Evolutionary conservation across 2,888 invertebrate species (phyloP).

Genomic region (Pyrocoelia pectoralis): DNA sequence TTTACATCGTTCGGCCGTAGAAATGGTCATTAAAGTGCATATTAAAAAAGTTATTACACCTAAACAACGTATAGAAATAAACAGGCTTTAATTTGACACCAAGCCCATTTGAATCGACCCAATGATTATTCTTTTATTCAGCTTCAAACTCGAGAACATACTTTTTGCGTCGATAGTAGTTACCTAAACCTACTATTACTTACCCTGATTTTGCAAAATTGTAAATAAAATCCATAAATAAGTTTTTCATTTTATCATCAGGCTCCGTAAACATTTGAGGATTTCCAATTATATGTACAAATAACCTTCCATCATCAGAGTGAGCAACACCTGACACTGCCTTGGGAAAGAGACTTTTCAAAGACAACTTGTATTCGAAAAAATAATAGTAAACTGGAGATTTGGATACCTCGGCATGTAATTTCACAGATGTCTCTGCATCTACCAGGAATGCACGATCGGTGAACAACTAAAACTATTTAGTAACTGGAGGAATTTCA

Average conservation of each 20-base stretch:
- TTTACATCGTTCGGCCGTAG: too few species aligned
- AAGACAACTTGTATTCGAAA: slow-evolving; percentile 19
- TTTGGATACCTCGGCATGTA: slow-evolving; percentile 48
- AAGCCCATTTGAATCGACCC: too few species aligned
- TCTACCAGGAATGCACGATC: slow-evolving; percentile 66
- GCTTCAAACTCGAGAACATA: too few species aligned
- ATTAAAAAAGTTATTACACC: too few species aligned
- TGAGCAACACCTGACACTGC: slow-evolving; percentile 42
- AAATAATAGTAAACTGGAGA: slow-evolving; percentile 66
- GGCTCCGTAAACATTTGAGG: slow-evolving; percentile 29
- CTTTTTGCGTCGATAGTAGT: too few species aligned
- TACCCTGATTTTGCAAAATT: slow-evolving; percentile 42
- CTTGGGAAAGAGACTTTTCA: slow-evolving; percentile 19
- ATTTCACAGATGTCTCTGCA: slow-evolving; percentile 44
- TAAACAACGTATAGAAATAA: too few species aligned
- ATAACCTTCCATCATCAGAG: slow-evolving; percentile 43
- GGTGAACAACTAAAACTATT: slow-evolving; percentile 63
- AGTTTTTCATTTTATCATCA: slow-evolving; percentile 47
- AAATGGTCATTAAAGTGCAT: too few species aligned
- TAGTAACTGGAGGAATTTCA: background rate
- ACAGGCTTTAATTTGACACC: too few species aligned
- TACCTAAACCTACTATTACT: background rate
- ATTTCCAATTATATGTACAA: slow-evolving; percentile 38
- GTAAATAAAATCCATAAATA: slow-evolving; percentile 42
- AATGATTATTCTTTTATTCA: too few species aligned